Evolutionary conservation across 2,113 vertebrate genomes (phyloP).

Genomic region (Xiphophorus maculatus): DNA sequence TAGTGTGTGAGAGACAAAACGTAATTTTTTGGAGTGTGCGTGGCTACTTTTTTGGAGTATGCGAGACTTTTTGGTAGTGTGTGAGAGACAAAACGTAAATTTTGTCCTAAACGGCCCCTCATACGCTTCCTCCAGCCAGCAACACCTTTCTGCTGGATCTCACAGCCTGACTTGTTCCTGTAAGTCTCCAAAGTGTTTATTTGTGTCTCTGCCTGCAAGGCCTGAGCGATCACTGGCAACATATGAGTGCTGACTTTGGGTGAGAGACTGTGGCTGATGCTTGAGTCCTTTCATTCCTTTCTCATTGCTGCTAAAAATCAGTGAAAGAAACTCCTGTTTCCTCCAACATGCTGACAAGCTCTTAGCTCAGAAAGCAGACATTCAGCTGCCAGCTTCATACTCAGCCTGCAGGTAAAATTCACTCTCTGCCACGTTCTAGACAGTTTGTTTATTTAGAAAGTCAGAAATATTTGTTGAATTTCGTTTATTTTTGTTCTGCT

Average conservation of each 20-base stretch:
- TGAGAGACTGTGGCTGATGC: not conserved
- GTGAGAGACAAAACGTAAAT: no score
- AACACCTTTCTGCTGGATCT: constrained; percentile 30
- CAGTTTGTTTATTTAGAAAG: not conserved
- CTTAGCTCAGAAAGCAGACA: constrained; percentile 30
- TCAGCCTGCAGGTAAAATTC: constrained; percentile 52
- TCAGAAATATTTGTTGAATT: not conserved
- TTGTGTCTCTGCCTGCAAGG: constrained; percentile 4
- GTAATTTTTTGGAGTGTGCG: no score
- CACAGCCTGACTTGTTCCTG: constrained; percentile 22
- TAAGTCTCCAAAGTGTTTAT: not conserved
- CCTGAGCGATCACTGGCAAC: constrained; percentile 15
- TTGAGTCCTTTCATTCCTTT: constrained; percentile 49
- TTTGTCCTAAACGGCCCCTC: no score
- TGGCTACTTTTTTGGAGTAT: no score
- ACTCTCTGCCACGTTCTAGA: constrained; percentile 5
- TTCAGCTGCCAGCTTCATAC: constrained; percentile 12
- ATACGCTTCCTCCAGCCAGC: not conserved
- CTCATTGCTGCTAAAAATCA: constrained; percentile 1
- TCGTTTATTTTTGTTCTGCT: not conserved
- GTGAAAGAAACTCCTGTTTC: constrained; percentile 67
- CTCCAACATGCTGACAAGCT: constrained; percentile 34
- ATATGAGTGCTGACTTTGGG: constrained; percentile 9
- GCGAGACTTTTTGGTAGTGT: no score
- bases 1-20: no score